phyloP scores from a whole-genome alignment of 2,113 vertebrate species.

The Chionomys nivalis region DNA sequence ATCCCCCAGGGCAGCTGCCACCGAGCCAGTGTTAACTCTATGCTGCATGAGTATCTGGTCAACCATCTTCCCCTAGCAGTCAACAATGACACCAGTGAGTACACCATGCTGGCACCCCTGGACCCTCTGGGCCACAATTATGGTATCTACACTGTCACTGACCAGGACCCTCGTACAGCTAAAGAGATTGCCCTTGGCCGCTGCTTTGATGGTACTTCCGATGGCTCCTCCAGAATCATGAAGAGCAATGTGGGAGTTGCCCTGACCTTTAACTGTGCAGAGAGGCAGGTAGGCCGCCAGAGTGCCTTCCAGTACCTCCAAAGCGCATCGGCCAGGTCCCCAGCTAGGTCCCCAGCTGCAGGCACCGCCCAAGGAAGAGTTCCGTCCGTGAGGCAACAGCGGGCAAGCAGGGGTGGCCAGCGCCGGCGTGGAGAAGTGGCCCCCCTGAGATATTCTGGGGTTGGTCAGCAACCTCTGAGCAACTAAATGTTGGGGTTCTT shows the following conservation, averaged over 20 bases:
- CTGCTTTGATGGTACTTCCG: constrained; percentile 96
- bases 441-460: constrained; percentile 56
- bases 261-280: constrained; percentile 93
- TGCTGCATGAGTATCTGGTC: constrained; percentile 97
- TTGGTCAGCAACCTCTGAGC: constrained; percentile 58
- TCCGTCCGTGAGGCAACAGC: constrained; percentile 80
- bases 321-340: constrained; percentile 80
- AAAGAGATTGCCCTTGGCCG: constrained; percentile 97
- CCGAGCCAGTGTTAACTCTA: constrained; percentile 91
- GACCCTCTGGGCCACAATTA: constrained; percentile 98
- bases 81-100: constrained; percentile 96
- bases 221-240: constrained; percentile 95
- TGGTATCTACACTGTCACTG: constrained; percentile 97
- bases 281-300: constrained; percentile 88
- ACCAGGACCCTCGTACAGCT: constrained; percentile 95
- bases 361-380: constrained; percentile 82
- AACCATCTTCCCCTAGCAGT: constrained; percentile 96
- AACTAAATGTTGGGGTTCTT: constrained; percentile 63
- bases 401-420: constrained; percentile 74
- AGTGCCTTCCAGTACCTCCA: constrained; percentile 92
- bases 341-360: constrained; percentile 74
- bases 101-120: constrained; percentile 97
- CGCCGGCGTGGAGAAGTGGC: neutral
- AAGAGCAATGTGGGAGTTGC: constrained; percentile 93
- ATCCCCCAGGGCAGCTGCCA: constrained; percentile 96